Evolutionary conservation across 2,888 invertebrate genomes (phyloP), one percentile per base, ranked within the genome.

Genomic region (Caenorhabditis zanzibari): DNA sequence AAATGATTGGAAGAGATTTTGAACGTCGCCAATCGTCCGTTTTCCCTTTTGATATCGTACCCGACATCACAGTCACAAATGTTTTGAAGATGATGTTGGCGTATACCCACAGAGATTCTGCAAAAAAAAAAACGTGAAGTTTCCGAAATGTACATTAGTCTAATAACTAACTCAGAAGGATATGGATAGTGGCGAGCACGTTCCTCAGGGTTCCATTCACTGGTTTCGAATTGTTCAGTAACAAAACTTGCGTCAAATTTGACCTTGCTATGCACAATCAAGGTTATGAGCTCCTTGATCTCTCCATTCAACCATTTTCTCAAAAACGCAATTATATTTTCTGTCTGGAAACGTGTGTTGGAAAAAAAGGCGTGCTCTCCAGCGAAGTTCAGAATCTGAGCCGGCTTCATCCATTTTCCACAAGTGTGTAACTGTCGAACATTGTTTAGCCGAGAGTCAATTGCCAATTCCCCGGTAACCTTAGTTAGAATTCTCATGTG

Each of bases 11-110:
- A 26, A 5, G 49, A 6, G 12, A 66, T 49, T 52, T 52, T 49
- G 49, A 66, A 16, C 10, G 66, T 66, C 9, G 66, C 66, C 6
- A 66, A 26, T 6, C 4, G 12, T 14, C 66, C 66, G 19, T 52
- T 24, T 26, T 44, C 2, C 5, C 66, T 10, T 19, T 14, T 22
- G 9, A 66, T 52, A 9, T 66, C 66, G 10, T n/a, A 66, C 26
- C 52, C 66, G 6, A 19, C 26, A 1, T 19, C 32, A 35, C 66
- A 66, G 22, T 66, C 52, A 26, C 12, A 49, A 6, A 47, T 7
- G 3, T 19, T 12, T 1, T 32, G 22, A 16, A 16, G 16, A 24
- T 22, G 41, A 12, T 10, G 24, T 24, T 41, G 5, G 5, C 10
- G 6, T 4, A 61, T 41, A 4, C 1, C 24, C 6, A 9, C 4